Percentiles rank a stretch among this genome's conserved stretches.
Evolutionary conservation across 2,113 vertebrate genomes (phyloP).

Genomic region (Clarias macrocephalus): DNA sequence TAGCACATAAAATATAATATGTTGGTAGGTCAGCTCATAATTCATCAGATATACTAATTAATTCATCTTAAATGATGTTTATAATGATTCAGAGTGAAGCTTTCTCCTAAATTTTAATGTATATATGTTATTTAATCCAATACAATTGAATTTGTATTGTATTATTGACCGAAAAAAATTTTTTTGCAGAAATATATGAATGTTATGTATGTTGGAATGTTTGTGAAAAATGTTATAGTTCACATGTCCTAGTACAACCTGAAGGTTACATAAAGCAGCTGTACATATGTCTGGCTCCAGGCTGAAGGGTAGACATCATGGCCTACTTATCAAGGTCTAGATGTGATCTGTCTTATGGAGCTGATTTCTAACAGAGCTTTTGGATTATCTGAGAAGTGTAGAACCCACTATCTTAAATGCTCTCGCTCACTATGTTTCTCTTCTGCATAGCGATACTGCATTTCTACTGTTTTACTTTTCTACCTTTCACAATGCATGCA

Average conservation of each 20-base stretch:
- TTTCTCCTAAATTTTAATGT: neutral
- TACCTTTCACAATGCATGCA: neutral
- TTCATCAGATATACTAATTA: neutral
- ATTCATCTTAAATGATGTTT: neutral
- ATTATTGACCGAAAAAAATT: neutral
- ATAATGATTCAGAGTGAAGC: neutral
- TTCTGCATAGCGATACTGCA: neutral
- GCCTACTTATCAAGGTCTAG: constrained; percentile 46
- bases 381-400: constrained; percentile 50
- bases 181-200: neutral
- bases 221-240: neutral
- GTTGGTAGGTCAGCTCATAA: neutral
- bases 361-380: constrained; percentile 33
- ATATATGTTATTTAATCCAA: neutral
- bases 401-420: neutral
- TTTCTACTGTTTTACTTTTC: constrained; percentile 14
- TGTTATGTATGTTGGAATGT: neutral
- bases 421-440: constrained; percentile 28
- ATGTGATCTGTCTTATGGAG: constrained; percentile 25
- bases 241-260: constrained; percentile 3
- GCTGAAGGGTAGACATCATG: constrained; percentile 29
- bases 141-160: neutral
- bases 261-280: constrained; percentile 24
- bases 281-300: constrained; percentile 37
- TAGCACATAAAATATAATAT: neutral